Evolutionary conservation across 2,113 vertebrate species (phyloP).

Genomic region (Leptodactylus fuscus): DNA sequence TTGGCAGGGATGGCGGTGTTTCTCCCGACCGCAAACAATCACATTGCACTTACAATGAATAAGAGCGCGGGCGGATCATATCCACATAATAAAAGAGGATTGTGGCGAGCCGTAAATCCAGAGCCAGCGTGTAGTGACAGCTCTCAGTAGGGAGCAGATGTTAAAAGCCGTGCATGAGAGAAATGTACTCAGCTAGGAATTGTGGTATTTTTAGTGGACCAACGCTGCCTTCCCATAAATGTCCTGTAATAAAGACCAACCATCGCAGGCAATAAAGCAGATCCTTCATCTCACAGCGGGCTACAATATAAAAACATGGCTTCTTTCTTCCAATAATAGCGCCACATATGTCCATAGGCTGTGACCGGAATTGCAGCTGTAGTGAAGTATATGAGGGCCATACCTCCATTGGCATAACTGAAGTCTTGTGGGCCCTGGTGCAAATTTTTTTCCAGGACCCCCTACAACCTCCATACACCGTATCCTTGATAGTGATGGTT

Average conservation of each 20-base stretch:
- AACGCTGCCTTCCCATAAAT: background rate
- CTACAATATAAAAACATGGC: too few relatives aligned
- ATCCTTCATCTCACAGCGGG: background rate
- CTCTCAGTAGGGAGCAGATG: background rate
- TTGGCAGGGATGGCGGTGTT: background rate
- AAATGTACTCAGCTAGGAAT: background rate
- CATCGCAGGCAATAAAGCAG: background rate
- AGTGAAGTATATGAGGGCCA: too few relatives aligned
- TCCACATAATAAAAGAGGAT: conserved; percentile 3
- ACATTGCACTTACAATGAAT: background rate
- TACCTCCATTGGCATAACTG: too few relatives aligned
- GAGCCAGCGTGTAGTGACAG: background rate
- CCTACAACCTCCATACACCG: too few relatives aligned
- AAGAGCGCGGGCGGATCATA: background rate
- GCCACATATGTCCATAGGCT: too few relatives aligned
- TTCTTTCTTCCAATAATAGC: too few relatives aligned
- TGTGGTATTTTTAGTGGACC: background rate
- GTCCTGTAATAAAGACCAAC: background rate
- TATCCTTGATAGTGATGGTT: too few relatives aligned
- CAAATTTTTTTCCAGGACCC: too few relatives aligned
- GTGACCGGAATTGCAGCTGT: too few relatives aligned
- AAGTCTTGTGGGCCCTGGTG: too few relatives aligned
- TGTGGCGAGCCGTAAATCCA: background rate
- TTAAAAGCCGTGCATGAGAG: background rate
- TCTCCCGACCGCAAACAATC: conserved; percentile 6